Conservation (phyloP, 2,888 invertebrate genomes). For the Mycalesis mineus region DNA sequence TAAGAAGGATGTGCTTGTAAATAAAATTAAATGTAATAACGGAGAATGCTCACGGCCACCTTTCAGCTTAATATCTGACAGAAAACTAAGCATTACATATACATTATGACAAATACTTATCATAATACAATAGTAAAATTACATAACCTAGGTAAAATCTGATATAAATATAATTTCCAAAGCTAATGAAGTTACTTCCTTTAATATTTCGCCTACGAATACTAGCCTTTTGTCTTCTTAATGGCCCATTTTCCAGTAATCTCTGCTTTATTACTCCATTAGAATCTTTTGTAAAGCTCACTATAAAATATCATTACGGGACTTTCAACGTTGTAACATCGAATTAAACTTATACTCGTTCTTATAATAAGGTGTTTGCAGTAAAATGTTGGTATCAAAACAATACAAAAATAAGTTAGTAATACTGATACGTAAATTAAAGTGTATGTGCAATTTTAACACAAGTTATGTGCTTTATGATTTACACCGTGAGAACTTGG, state of each 20-base stretch:
- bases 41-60: no score
- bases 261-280: conserved; percentile 31
- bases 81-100: no score
- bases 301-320: conserved; percentile 25
- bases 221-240: conserved; percentile 31
- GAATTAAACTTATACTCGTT: neutral
- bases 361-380: neutral
- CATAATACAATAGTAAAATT: neutral
- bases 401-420: neutral
- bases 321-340: conserved; percentile 4
- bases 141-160: neutral
- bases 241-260: conserved; percentile 32
- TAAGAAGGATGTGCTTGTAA: no score
- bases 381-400: neutral
- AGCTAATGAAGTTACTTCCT: conserved; percentile 21
- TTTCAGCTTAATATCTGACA: no score
- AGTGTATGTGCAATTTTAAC: no score
- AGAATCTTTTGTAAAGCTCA: conserved; percentile 28
- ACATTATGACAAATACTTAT: neutral
- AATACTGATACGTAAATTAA: no score
- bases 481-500: no score
- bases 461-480: no score
- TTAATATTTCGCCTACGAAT: conserved; percentile 26
- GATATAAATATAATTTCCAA: neutral
- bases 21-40: no score